phyloP scores from a whole-genome alignment of 2,797 vertebrate genomes.

The Poliocrania exsul region DNA sequence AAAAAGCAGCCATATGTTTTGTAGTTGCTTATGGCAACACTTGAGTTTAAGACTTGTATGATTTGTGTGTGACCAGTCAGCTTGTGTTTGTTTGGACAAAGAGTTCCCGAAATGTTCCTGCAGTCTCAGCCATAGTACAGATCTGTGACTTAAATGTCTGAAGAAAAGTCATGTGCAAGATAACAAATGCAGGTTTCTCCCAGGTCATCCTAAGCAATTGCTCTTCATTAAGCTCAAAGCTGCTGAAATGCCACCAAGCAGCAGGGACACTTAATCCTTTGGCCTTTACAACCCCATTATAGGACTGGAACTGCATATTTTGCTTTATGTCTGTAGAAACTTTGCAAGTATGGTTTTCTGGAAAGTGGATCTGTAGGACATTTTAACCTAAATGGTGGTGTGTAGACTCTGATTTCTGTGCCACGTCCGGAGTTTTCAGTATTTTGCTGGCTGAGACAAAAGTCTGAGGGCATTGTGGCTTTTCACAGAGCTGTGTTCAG shows the following conservation, averaged over 20 bases:
- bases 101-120: not conserved
- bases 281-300: accelerated
- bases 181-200: not conserved
- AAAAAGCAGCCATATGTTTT: not conserved
- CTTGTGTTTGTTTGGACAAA: not conserved
- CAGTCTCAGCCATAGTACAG: not conserved
- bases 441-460: not conserved
- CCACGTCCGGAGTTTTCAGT: not conserved
- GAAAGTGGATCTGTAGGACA: not conserved
- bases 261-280: not conserved
- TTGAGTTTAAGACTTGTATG: not conserved
- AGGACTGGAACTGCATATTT: not conserved
- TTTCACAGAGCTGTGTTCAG: not conserved
- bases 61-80: not conserved
- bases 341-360: not conserved
- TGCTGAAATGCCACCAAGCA: not conserved
- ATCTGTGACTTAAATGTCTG: not conserved
- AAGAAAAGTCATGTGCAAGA: not conserved
- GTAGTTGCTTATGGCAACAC: not conserved
- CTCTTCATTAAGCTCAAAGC: not conserved
- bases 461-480: not conserved
- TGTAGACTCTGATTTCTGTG: not conserved
- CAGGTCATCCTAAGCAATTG: not conserved
- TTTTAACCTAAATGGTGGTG: accelerated
- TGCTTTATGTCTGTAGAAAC: not conserved